Base-by-base conservation (phyloP, 92 coral and sea anemone genomes). In the Blastomussa wellsi region DNA sequence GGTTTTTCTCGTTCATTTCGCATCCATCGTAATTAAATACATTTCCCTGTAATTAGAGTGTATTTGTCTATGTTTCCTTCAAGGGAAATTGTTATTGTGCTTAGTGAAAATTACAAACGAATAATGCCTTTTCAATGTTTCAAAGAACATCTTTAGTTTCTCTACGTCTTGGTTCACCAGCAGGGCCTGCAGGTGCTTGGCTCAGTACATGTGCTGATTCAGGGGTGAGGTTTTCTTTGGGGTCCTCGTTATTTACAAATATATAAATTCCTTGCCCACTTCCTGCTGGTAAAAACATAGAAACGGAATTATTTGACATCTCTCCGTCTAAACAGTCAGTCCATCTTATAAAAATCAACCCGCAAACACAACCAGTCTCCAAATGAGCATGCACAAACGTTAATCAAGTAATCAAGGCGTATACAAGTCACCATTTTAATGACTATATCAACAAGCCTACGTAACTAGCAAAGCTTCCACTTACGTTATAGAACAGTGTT, bases 221-320 rank as follows among this genome's bases (percentile, higher is more conserved):
- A 37, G 48, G 19, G 80, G 28, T n/a, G 20, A 47, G 31, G 41
- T 29, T 2, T 15, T n/a, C 74, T 32, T 33, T 7, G 42, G 38
- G 81, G 66, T 28, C 20, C 29, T 77, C 33, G 48, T 78, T 78
- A 38, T 37, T 78, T 59, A 60, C 82, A 38, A 65, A 39, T 42
- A 12, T 39, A 29, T 39, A 42, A 49, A 64, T 62, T 62, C 83
- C 74, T 79, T 62, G 39, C 22, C 13, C 7, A 29, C 57, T 62
- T 57, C 83, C 74, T 79, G 74, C 74, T 28, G 83, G 49, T 31
- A 16, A 41, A 65, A 36, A 53, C 39, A 44, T 60, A 16, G 68
- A 55, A 77, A 55, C 4, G 28, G 31, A 42, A 20, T 16, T 17
- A 76, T 52, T 9, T 39, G n/a, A 35, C 42, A 69, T 69, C 74